Evolutionary conservation across 2,797 vertebrate species (phyloP), one percentile per base, ranked within the genome.

Genomic region (Anguilla pacifica): DNA sequence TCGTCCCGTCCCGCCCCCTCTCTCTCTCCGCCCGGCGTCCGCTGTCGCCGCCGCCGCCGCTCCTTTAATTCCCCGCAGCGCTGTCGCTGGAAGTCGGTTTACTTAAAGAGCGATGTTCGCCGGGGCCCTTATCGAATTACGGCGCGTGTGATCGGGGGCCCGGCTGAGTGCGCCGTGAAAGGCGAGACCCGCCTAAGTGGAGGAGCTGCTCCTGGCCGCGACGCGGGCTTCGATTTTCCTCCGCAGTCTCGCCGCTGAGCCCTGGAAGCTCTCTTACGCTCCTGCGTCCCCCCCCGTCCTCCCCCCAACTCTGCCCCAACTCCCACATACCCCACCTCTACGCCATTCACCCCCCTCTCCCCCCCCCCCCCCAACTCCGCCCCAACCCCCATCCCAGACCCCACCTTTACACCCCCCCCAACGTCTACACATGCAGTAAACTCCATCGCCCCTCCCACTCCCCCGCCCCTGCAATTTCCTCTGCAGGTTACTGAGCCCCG

Each of bases 51-150:
- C 88, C 91, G 70, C 2, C 88, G 89, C 85, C 91, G 92, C 90
- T 92, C 88, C 87, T 86, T 59, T 88, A 72, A 83, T 61, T 85
- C 87, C 86, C 88, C 83, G 74, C 89, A 90, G 85, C 53, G 53
- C 88, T 88, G 91, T 92, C 93, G 91, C 94, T 92, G 93, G 15
- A 91, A 93, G 92, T 92, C 90, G 87, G 92, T 95, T 95, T 96
- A 94, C 94, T 96, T 95, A 95, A 94, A 94, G 92, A 92, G 92
- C 94, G 94, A 94, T 94, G 92, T 94, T 91, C 89, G 91, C 90
- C 94, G 94, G 93, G 93, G 94, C 61, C 96, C 94, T 96, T 93
- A 92, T 91, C 90, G 88, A 90, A 91, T 90, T 95, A 95, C 96
- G 95, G 91, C 92, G 91, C 92, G 91, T 89, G 79, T 70, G 93